These are phyloP conservation scores for Campopleginae sp. DNA, from an alignment of 2,888 invertebrate species.

Conservation along the genomic window DNA sequence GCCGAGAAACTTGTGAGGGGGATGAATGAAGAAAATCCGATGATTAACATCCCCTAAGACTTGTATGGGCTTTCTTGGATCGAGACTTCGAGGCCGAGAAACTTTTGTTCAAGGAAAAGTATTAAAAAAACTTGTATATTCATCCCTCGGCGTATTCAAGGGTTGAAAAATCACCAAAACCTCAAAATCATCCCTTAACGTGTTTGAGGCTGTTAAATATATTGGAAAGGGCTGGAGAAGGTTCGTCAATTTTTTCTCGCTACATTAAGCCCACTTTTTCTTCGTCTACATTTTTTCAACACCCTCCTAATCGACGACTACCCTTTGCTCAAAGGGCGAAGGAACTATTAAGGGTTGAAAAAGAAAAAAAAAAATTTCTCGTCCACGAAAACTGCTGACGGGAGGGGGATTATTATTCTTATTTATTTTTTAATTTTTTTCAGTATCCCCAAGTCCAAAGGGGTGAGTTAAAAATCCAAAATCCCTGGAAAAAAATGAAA, in stretches of 20 bases:
- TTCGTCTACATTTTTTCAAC: neutral
- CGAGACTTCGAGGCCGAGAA: neutral
- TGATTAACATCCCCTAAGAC: neutral
- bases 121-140: neutral
- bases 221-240: neutral
- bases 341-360: neutral
- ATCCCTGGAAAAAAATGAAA: neutral
- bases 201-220: neutral
- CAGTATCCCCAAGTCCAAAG: no score
- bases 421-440: no score
- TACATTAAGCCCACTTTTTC: neutral
- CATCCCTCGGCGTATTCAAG: neutral
- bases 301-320: neutral
- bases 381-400: neutral
- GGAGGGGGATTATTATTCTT: no score
- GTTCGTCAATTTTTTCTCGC: neutral
- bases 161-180: neutral
- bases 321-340: neutral
- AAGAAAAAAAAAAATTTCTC: neutral
- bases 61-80: neutral
- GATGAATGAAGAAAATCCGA: neutral
- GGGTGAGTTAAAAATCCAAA: neutral
- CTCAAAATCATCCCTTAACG: neutral
- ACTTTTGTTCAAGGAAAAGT: neutral
- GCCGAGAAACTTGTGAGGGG: neutral